phyloP scores from a whole-genome alignment of 2,113 vertebrate species.

The Dicaeum eximium region DNA sequence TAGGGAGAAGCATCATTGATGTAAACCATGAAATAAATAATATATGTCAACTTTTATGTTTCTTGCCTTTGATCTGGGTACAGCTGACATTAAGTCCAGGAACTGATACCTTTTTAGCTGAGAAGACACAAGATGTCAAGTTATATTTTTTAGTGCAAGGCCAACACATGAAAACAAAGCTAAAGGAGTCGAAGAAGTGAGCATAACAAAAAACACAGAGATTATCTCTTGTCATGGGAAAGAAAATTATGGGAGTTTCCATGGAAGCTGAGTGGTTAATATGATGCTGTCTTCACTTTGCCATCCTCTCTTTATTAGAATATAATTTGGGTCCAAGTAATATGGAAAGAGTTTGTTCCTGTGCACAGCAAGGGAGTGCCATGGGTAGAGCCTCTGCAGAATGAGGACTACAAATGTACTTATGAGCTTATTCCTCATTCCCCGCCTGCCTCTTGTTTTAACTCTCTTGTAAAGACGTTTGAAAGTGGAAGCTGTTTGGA shows the following conservation, averaged over 20 bases:
- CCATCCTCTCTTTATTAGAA: not conserved
- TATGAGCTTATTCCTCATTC: not conserved
- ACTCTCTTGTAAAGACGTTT: not conserved
- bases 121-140: slow-evolving; percentile 55
- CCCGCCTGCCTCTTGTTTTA: not conserved
- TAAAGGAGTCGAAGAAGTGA: not conserved
- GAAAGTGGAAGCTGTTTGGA: not conserved
- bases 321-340: not conserved
- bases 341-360: not conserved
- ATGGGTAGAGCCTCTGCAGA: not conserved
- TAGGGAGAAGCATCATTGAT: slow-evolving; percentile 38
- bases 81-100: slow-evolving; percentile 63
- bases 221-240: not conserved
- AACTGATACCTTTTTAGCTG: slow-evolving; percentile 59
- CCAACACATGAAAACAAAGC: slow-evolving; percentile 39
- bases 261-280: slow-evolving; percentile 8
- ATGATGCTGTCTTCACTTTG: not conserved
- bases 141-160: slow-evolving; percentile 54
- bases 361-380: not conserved
- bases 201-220: not conserved
- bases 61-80: slow-evolving; percentile 60
- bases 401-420: not conserved
- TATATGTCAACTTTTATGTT: slow-evolving; percentile 71
- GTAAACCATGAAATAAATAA: slow-evolving; percentile 70
- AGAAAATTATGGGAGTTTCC: not conserved